A percentile compares a stretch with the other conserved stretches of the same genome.
Evolutionary conservation across 2,113 vertebrate genomes (phyloP).

Genomic region (Pavo muticus): DNA sequence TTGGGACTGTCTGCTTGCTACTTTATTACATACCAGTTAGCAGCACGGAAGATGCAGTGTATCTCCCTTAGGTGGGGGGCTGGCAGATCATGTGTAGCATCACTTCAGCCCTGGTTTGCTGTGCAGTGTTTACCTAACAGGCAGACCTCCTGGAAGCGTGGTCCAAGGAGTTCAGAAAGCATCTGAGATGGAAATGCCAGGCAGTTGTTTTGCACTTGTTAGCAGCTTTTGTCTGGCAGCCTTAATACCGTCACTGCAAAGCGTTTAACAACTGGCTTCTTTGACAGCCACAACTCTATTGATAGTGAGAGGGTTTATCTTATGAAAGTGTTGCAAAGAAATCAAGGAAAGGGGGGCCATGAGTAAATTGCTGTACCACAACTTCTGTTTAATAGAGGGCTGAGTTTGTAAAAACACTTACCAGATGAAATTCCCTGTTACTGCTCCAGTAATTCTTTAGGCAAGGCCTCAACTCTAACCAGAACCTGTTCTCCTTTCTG

Average conservation of each 20-base stretch:
- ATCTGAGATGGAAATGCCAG: slow-evolving; percentile 19
- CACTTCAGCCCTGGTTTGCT: background rate
- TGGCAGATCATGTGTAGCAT: rapidly evolving
- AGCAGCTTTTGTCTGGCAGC: slow-evolving; percentile 34
- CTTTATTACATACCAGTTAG: background rate
- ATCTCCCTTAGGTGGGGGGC: background rate
- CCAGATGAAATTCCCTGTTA: background rate
- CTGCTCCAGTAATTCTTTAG: background rate
- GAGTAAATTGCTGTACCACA: slow-evolving; percentile 18
- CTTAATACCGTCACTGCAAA: slow-evolving; percentile 39
- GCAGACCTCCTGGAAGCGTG: background rate
- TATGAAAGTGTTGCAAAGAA: slow-evolving; percentile 8
- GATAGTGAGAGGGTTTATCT: slow-evolving; percentile 43
- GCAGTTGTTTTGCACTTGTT: slow-evolving; percentile 27
- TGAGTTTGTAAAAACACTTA: background rate
- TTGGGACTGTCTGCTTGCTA: background rate
- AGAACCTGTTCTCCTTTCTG: background rate
- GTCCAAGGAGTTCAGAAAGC: background rate
- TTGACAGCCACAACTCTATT: background rate
- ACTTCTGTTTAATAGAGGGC: slow-evolving; percentile 2
- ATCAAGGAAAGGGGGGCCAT: background rate
- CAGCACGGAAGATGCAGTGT: background rate
- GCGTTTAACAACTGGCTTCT: slow-evolving; percentile 34
- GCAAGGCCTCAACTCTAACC: background rate
- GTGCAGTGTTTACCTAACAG: background rate